These are phyloP conservation scores for Neopipo cinnamomea DNA, from an alignment of 2,113 vertebrate species.

Conservation along the genomic window DNA sequence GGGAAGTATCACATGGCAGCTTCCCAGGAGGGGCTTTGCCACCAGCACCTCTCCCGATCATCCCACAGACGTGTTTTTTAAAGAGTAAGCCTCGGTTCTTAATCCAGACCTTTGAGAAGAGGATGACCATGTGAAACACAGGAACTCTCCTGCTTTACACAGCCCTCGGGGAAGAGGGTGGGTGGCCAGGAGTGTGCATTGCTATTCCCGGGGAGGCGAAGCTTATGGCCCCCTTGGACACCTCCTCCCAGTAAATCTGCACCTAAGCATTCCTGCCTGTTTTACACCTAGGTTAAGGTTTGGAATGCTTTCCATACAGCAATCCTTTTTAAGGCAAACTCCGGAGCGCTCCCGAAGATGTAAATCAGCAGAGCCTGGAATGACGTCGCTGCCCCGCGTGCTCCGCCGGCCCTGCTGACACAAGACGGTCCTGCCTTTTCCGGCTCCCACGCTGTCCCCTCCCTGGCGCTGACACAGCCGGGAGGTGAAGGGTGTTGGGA, in stretches of 20 bases:
- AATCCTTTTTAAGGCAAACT: background rate
- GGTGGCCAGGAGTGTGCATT: background rate
- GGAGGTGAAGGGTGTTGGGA: background rate
- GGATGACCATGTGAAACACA: background rate
- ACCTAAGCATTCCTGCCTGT: background rate
- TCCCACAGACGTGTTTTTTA: background rate
- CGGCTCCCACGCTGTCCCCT: conserved; percentile 63
- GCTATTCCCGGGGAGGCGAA: background rate
- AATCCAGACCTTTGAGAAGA: background rate
- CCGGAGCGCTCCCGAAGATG: background rate
- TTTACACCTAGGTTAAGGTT: background rate
- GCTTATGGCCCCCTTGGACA: background rate
- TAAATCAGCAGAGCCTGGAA: background rate
- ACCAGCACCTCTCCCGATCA: background rate
- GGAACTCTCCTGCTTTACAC: background rate
- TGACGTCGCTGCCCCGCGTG: background rate
- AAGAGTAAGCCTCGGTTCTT: background rate
- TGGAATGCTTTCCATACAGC: accelerated
- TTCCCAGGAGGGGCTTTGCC: background rate
- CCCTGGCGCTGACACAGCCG: conserved; percentile 40
- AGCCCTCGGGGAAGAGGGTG: background rate
- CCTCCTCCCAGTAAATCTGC: background rate
- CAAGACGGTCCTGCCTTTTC: conserved; percentile 15
- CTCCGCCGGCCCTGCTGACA: background rate
- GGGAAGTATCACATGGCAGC: background rate